A percentile compares a stretch with the other conserved stretches of the same genome.
Evolutionary conservation across 2,113 vertebrate species (phyloP).

Genomic region (Chloropsis cyanopogon): DNA sequence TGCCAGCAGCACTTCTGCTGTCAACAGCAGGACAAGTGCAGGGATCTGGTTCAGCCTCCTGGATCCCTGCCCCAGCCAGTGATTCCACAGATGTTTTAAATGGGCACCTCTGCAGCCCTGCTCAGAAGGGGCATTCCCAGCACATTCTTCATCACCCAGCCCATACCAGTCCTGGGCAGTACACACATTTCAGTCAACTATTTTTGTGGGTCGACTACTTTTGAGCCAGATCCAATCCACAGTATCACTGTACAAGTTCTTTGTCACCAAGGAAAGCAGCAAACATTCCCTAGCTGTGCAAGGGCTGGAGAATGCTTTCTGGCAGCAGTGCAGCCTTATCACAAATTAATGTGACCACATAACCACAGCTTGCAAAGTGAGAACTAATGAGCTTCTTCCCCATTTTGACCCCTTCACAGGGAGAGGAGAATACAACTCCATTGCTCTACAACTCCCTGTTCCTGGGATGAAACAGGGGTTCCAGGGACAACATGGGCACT

Average conservation of each 20-base stretch:
- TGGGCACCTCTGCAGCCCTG: neutral
- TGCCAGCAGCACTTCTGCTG: neutral
- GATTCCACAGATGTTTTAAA: neutral
- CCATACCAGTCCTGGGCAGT: neutral
- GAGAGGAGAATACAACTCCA: neutral
- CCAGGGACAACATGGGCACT: neutral
- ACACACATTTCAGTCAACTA: neutral
- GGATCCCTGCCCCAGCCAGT: fast-evolving
- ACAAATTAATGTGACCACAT: neutral
- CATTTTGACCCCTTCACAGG: neutral
- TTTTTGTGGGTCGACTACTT: neutral
- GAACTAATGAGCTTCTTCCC: neutral
- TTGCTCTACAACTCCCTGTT: neutral
- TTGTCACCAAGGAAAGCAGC: neutral
- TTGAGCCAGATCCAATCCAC: neutral
- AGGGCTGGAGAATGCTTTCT: neutral
- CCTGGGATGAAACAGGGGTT: neutral
- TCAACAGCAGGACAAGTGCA: neutral
- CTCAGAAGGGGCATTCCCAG: neutral
- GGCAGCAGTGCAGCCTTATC: neutral
- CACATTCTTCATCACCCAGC: neutral
- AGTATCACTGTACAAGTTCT: neutral
- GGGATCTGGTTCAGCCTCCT: neutral
- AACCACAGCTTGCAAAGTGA: neutral
- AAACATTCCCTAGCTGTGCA: neutral